Evolutionary conservation across 1,140 invertebrate genomes (phyloP).

Genomic region (Palaemon carinicauda): DNA sequence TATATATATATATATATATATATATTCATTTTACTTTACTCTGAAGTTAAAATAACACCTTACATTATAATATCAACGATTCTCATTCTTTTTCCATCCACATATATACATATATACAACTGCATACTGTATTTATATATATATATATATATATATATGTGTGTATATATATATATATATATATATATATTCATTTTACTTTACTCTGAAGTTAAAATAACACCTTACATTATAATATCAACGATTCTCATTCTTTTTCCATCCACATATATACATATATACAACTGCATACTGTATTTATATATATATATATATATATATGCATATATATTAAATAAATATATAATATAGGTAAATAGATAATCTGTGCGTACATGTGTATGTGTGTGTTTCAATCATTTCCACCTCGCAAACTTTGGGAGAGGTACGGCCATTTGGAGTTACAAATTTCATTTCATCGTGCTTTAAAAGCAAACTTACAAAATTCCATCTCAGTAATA

Average conservation of each 20-base stretch:
- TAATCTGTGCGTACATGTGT: too few species aligned
- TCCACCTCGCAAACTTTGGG: too few species aligned
- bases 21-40: background rate
- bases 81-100: background rate
- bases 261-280: conserved; percentile 18
- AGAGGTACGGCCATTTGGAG: too few species aligned
- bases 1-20: background rate
- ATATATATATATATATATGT: background rate
- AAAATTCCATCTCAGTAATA: too few species aligned
- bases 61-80: background rate
- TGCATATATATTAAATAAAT: background rate
- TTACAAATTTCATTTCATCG: too few species aligned
- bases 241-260: background rate
- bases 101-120: conserved; percentile 20
- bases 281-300: background rate
- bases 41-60: background rate
- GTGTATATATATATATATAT: background rate
- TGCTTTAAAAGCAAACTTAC: too few species aligned
- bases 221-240: background rate
- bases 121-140: background rate
- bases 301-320: background rate
- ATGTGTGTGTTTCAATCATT: too few species aligned
- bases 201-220: background rate
- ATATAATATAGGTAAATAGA: too few species aligned
- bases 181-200: too few species aligned